Base-by-base conservation (phyloP, 2,888 invertebrate genomes). In the Drosophila mayaguana region DNA sequence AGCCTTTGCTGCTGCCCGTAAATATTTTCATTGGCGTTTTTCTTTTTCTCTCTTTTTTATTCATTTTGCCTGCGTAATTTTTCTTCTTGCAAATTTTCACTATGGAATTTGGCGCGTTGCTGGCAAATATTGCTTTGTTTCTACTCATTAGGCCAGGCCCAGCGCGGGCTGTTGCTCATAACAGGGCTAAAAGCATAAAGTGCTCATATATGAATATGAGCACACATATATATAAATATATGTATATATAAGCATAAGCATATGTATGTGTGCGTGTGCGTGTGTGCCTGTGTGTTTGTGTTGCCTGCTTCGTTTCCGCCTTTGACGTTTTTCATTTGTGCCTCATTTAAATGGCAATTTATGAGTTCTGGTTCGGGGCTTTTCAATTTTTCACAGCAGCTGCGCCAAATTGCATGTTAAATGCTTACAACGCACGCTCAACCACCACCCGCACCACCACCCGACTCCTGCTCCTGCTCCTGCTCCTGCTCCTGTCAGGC, bases 341-440 rank as follows among this genome's bases (percentile, higher is more conserved):
- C 85, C 81, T 88, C 88, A 86, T 86, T 89, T 89, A 86, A 89
- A 89, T 89, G 81, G 83, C 89, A 86, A 86, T 89, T 89, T 86
- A 85, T 88, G 80, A 81, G 84, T 67, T 83, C 69, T 61, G 83
- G 60, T 78, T 81, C 69, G 64, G 65, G 73, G 72, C 72, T 63
- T 63, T 72, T 46, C 64, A 80, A 76, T 80, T 80, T 86, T 81
- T 88, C 78, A 71, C 84, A 86, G 83, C 83, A 88, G 83, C 87
- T 83, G 83, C 89, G 83, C 64, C 72, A 88, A 88, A 88, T 83
- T 83, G 83, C 88, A 88, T 83, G 83, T 83, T 88, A 83, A 88
- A 83, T 80, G 86, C 73, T 71, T 75, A 72, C 63, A 60, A 42
- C 59, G 38, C 45, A 46, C 34, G 20, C 32, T 28, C 28, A 20